Evolutionary conservation across 2,113 vertebrate genomes (phyloP), one percentile per base, ranked within the genome.

Genomic region (Myxocyprinus asiaticus): DNA sequence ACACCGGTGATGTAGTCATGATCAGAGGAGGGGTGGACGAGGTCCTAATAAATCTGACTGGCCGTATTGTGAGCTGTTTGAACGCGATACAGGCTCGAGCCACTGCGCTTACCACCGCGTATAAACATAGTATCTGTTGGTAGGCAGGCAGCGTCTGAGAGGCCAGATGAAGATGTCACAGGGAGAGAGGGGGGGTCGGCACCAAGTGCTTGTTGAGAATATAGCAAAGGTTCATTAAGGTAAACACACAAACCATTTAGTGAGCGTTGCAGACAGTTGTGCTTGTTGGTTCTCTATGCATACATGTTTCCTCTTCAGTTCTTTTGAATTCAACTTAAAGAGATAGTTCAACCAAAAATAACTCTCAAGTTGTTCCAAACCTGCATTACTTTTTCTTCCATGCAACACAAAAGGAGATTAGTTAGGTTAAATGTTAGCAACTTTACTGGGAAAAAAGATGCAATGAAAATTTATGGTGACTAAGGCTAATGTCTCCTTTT

Each of bases 121-220:
- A 91, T 91, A 94, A 93, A 94, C 93, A 92, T 94, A 93, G 93
- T 90, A 92, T 91, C 92, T 92, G 93, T 94, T 91, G 92, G 88
- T 90, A 89, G 92, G 93, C 93, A 93, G 92, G 92, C 88, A 85
- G 90, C 78, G 80, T 50, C 77, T 81, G 85, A 61, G 75, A 85
- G 86, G 67, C 78, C 76, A 82, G 87, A 90, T 86, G 89, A 90
- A 91, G 90, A 91, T 87, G 82, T 87, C 79, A 83, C 22, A 33
- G 22, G 22, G 22, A 33, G 22, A 3, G 22, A 69, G 84, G 51
- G 85, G 85, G 85, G 87, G 73, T 77, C 80, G 79, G 4, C 2
- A 9, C 47, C 9, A 48, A 48, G 9, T 48, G 47, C 47, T 48
- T 48, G 9, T 7, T 48, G 47, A 9, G 47, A 58, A 58, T 42